Percentiles rank a stretch among this genome's conserved stretches.
Conservation (phyloP, 2,797 vertebrate species). For the Hylomyscus alleni region DNA sequence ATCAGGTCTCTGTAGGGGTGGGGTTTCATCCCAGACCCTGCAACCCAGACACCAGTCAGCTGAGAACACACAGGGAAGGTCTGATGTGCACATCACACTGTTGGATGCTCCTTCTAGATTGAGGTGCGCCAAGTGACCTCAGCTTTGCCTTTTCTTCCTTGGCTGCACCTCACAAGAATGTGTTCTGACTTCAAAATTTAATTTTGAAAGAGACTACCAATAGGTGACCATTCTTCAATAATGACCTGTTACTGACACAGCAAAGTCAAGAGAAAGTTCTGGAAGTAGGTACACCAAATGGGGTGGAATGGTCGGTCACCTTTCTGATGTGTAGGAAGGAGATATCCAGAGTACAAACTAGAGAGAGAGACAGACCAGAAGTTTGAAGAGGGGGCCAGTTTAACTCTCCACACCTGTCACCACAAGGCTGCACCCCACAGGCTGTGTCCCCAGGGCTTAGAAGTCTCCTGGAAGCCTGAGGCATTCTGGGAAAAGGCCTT, state of each 20-base stretch:
- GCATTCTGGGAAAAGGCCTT: conserved; percentile 55
- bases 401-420: neutral
- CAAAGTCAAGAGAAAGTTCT: neutral
- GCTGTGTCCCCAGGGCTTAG: neutral
- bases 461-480: conserved; percentile 64
- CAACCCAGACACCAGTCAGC: neutral
- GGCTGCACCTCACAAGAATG: neutral
- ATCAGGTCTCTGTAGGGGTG: neutral
- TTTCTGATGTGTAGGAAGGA: neutral
- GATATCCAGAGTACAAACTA: neutral
- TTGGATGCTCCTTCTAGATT: neutral
- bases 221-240: neutral
- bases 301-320: neutral
- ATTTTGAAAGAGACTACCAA: conserved; percentile 20
- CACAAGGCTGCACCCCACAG: too few relatives aligned
- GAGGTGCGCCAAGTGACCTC: neutral
- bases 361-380: neutral
- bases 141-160: neutral
- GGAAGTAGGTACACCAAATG: neutral
- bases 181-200: conserved; percentile 7
- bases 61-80: neutral
- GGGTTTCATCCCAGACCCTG: neutral
- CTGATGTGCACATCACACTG: neutral
- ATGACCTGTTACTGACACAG: neutral
- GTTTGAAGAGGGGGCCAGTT: neutral